phyloP scores from a whole-genome alignment of 2,888 invertebrate species.

The Phyllotreta striolata region DNA sequence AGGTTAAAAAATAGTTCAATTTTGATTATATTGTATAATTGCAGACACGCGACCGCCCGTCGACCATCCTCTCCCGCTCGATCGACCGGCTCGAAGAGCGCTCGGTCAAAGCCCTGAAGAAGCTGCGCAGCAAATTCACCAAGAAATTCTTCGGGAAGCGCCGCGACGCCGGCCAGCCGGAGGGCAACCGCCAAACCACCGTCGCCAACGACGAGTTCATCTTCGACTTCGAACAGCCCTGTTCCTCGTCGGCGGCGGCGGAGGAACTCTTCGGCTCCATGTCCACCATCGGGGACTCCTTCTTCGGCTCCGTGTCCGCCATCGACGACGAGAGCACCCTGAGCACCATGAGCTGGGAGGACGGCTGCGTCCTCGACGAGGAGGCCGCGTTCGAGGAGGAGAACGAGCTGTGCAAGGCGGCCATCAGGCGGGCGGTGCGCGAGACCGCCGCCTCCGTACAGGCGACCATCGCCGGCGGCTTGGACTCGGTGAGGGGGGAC shows the following conservation, averaged over 20 bases:
- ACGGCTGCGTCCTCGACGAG: not conserved
- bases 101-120: not conserved
- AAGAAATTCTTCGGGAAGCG: not conserved
- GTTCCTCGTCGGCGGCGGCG: no score
- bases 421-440: not conserved
- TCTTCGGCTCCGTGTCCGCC: not conserved
- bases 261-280: not conserved
- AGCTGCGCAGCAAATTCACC: not conserved
- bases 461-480: not conserved
- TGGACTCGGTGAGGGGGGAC: not conserved
- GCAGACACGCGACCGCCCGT: not conserved
- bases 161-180: not conserved
- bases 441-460: not conserved
- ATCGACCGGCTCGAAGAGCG: not conserved
- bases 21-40: no score
- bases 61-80: not conserved
- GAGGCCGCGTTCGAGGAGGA: not conserved
- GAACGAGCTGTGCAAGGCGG: not conserved
- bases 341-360: constrained; percentile 6
- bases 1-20: no score
- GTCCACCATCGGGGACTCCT: not conserved
- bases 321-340: constrained; percentile 4
- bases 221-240: not conserved
- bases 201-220: not conserved
- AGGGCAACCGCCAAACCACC: not conserved